Evolutionary conservation across 2,797 vertebrate species (phyloP), one percentile per base, ranked within the genome.

Genomic region (Galagoides demidoff): DNA sequence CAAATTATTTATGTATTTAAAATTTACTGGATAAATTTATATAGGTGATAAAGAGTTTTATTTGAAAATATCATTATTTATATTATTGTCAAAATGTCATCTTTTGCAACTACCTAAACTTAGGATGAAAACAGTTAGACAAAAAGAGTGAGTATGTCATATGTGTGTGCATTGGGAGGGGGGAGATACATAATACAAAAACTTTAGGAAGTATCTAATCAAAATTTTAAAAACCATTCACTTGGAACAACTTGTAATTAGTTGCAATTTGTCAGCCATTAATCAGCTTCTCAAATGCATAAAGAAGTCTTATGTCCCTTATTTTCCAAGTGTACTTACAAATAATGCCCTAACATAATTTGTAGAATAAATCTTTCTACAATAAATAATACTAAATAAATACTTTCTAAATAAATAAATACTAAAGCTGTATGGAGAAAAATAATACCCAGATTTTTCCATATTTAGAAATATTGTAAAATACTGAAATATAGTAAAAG

Each of bases 1-100:
- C 37, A 77, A 45, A 89, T 90, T 52, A 34, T 16, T 93, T 70
- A 77, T 11, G 14, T 85, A 55, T 71, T 34, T 95, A 45, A 95
- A 96, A 37, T 73, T 91, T 37, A 66, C 49, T 76, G 37, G 20
- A 4, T 87, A 95, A 16, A 8, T 73, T 82, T 89, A 52, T 79
- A 61, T 92, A 29, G 89, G 55, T 66, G 87, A 91, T 79, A 27
- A 23, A 22, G 34, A 73, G 25, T 82, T 91, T 85, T 55, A 85
- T 78, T 83, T 86, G 31, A 92, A 89, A 74, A 86, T 86, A 14
- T 43, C 71, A 76, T 22, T 86, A 66, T 63, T 96, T 78, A 70
- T 12, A 27, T n/a, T 61, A 70, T 78, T 93, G 14, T 17, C 13
- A 57, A 85, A 85, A 70, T 73, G 57, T 70, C 7, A 84, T 88